Evolutionary conservation across 2,888 invertebrate genomes (phyloP), one percentile per base, ranked within the genome.

Genomic region (Diabrotica balteata): DNA sequence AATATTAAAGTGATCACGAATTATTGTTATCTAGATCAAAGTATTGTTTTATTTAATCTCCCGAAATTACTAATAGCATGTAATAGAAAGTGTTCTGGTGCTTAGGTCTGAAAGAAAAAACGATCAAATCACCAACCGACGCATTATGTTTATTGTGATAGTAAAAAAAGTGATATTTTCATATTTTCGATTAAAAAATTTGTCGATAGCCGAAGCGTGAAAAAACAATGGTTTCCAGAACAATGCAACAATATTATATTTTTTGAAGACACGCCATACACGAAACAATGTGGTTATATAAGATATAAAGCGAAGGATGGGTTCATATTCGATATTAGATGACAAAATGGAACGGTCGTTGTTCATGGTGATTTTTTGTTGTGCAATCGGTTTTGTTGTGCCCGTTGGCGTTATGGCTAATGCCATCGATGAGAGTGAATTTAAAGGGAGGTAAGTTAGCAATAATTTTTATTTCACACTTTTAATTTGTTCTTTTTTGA

Each of bases 171-270:
- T 32, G 32, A 32, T 32, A 32, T 32, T 32, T 32, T 32, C 32
- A 32, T 32, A 47, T 47, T 10, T 53, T 49, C 49, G 46, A 17
- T 60, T 32, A 63, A 67, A 59, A 8, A 44, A 57, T 63, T 54
- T 59, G 49, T 55, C 46, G 17, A 45, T 10, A 62, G 52, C 32
- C 51, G 67, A 55, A 63, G 59, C 68, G 52, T 51, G 62, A 68
- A 63, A 66, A 42, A 46, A 64, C 57, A 57, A 64, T 50, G 17
- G 59, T 47, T 11, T 55, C 47, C 32, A 7, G 11, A 17, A 52
- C 45, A 59, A 65, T 50, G 52, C 17, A 53, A 32, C 52, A 51
- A 64, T 64, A 50, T 47, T 52, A 53, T n/a, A 22, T 49, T 10
- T 52, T 42, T 42, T 43, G 9, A n/a, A 50, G 44, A 43, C n/a